Evolutionary conservation across 1,140 invertebrate genomes (phyloP).

Genomic region (Macrocentrus cingulum): DNA sequence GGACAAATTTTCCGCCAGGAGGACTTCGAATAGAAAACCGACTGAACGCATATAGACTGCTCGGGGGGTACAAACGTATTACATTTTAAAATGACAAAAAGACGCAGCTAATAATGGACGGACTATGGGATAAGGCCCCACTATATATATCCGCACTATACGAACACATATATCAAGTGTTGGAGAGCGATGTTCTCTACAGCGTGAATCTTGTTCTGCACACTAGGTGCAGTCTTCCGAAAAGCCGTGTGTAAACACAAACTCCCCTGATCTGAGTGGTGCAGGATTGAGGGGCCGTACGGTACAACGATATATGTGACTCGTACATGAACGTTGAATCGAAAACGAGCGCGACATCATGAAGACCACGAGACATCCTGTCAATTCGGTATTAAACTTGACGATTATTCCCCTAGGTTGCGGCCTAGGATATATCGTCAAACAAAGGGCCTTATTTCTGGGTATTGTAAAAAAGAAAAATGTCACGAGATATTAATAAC

Average conservation of each 20-base stretch:
- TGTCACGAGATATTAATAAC: conserved; percentile 30
- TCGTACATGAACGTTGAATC: conserved; percentile 12
- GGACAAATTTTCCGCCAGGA: conserved; percentile 50
- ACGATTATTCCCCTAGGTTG: conserved; percentile 10
- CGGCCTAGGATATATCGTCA: conserved; percentile 3
- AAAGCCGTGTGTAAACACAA: conserved; percentile 48
- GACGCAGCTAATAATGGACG: conserved; percentile 43
- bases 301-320: conserved; percentile 15
- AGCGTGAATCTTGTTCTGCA: conserved; percentile 24
- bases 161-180: conserved; percentile 19
- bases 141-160: too few relatives aligned
- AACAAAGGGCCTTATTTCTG: conserved; percentile 6
- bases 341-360: conserved; percentile 12
- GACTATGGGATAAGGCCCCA: conserved; percentile 40
- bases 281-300: not conserved
- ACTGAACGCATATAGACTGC: conserved; percentile 18
- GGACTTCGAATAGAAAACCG: conserved; percentile 41
- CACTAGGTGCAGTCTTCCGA: conserved; percentile 42
- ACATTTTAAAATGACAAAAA: conserved; percentile 52
- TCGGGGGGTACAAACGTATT: conserved; percentile 42
- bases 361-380: conserved; percentile 37
- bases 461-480: conserved; percentile 1
- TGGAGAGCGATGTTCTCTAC: conserved; percentile 23
- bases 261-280: too few relatives aligned
- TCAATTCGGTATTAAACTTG: conserved; percentile 34